Evolutionary conservation across 2,888 invertebrate species (phyloP), one percentile per base, ranked within the genome.

Genomic region (Mythimna albipuncta): DNA sequence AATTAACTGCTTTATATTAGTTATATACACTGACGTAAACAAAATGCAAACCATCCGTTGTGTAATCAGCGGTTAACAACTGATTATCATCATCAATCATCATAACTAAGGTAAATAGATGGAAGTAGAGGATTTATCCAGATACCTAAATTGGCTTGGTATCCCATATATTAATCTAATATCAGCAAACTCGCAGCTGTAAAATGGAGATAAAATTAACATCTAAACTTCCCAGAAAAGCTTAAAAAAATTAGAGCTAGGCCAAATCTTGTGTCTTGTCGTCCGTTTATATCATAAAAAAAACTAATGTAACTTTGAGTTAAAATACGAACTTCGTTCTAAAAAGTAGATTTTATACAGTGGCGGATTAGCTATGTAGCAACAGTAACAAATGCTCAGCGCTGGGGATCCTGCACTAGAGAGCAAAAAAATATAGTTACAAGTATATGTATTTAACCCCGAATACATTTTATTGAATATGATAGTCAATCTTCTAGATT

Each of bases 1-100:
- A 95, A 95, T 94, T 96, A 96, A 95, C 95, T 92, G 91, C 92
- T 94, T 95, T 95, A 96, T 95, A 96, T 95, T 96, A 96, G 94
- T 94, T 96, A 96, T 96, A 91, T 96, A 96, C 74, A 88, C 90
- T 94, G 94, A 93, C 91, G 91, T 94, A 91, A 95, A 95, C 94
- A 94, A 96, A 95, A 96, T 95, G 95, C 95, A 94, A 94, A 91
- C 92, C 92, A 93, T 92, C 90, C 90, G 90, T 89, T 85, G 82
- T 79, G 75, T 77, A 81, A 73, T 77, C 72, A 84, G 82, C 82
- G 86, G 80, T 74, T 76, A 85, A 76, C 67, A 83, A 87, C 88
- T 89, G 88, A 89, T 87, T 86, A 87, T 47, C 67, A 77, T 82
- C 79, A 85, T 87, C 84, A 59, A 82, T 85, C 82, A 85, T 84